Percentiles rank a stretch among this genome's conserved stretches.
Conservation (phyloP, 2,888 invertebrate species). For the Andrena bicolor region DNA sequence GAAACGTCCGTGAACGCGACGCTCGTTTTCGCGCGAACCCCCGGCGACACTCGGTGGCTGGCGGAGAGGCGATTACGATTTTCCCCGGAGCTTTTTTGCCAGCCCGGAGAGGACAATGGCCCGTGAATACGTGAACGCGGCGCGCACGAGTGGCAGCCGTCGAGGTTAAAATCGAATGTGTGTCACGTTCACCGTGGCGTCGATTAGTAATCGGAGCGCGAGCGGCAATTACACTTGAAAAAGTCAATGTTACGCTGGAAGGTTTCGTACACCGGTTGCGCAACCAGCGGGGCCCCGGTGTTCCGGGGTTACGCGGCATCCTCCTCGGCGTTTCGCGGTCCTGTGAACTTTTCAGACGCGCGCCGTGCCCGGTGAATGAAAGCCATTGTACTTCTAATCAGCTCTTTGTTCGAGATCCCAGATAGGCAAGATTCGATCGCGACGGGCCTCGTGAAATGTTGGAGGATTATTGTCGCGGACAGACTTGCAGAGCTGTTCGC, state of each 20-base stretch:
- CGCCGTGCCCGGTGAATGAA: neutral
- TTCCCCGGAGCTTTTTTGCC: slow-evolving; percentile 6
- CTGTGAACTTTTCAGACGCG: slow-evolving; percentile 24
- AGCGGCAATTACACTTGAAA: slow-evolving; percentile 72
- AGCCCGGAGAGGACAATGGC: slow-evolving; percentile 37
- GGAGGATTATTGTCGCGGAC: neutral
- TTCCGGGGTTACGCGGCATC: slow-evolving; percentile 37
- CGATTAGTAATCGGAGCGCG: slow-evolving; percentile 73
- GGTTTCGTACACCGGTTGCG: slow-evolving; percentile 63
- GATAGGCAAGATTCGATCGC: neutral
- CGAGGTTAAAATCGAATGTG: slow-evolving; percentile 70
- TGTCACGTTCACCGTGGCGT: slow-evolving; percentile 71
- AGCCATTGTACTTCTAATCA: slow-evolving; percentile 17
- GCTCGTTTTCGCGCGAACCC: slow-evolving; percentile 20
- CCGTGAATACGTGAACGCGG: slow-evolving; percentile 39
- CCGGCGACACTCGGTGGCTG: neutral
- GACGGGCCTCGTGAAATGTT: neutral
- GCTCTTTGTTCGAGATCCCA: slow-evolving; percentile 24
- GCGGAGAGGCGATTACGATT: neutral
- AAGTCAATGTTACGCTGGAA: slow-evolving; percentile 73
- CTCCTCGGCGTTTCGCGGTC: slow-evolving; percentile 18
- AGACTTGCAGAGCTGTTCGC: neutral
- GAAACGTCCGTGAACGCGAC: neutral
- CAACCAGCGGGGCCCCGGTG: slow-evolving; percentile 38
- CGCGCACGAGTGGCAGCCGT: slow-evolving; percentile 31